Evolutionary conservation across 23 tunicate genomes (phyloP).

Genomic region (Trididemnum clinides): DNA sequence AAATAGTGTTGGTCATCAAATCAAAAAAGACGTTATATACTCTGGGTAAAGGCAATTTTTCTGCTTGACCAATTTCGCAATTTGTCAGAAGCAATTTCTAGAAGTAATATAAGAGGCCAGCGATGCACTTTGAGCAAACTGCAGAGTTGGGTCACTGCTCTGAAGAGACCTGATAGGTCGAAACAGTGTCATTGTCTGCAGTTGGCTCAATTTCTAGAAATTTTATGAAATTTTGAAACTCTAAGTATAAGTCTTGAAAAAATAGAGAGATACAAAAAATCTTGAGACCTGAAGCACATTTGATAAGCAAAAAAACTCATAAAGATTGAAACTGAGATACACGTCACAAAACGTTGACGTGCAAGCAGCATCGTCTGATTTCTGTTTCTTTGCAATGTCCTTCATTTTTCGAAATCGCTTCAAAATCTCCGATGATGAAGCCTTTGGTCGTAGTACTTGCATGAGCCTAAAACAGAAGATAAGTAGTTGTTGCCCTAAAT

Average conservation of each 20-base stretch:
- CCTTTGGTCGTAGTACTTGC: constrained; percentile 48
- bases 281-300: constrained; percentile 69
- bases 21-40: too few relatives aligned
- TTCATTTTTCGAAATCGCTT: constrained; percentile 81
- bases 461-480: constrained; percentile 31
- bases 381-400: constrained; percentile 56
- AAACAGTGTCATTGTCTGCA: too few relatives aligned
- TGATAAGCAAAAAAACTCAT: constrained; percentile 65
- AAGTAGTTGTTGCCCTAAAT: too few relatives aligned
- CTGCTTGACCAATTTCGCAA: too few relatives aligned
- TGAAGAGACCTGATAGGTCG: too few relatives aligned
- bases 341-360: neutral
- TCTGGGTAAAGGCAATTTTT: too few relatives aligned
- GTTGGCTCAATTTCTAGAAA: too few relatives aligned
- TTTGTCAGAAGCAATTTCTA: too few relatives aligned
- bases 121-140: too few relatives aligned
- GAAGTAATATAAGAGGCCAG: too few relatives aligned
- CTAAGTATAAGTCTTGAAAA: neutral
- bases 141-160: too few relatives aligned
- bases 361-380: constrained; percentile 15
- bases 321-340: constrained; percentile 30
- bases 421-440: constrained; percentile 48
- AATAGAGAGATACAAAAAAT: neutral
- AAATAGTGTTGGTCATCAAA: neutral
- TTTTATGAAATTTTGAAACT: too few relatives aligned